Evolutionary conservation across 2,113 vertebrate genomes (phyloP).

Genomic region (Erpornis zantholeuca): DNA sequence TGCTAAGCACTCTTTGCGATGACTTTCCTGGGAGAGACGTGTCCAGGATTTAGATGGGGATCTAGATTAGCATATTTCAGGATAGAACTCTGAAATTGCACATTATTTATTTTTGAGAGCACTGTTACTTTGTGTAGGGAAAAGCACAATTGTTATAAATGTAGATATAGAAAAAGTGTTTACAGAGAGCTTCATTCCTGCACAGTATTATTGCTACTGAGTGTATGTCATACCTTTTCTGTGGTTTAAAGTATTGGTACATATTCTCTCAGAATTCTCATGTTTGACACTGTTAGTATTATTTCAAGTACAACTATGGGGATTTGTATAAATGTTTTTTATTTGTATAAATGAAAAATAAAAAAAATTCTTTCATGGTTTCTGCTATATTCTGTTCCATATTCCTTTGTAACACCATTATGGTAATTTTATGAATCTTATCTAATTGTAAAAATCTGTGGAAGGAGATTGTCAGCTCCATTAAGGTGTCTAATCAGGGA

Average conservation of each 20-base stretch:
- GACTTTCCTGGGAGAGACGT: not conserved
- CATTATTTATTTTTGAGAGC: conserved; percentile 63
- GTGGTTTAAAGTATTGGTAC: conserved; percentile 45
- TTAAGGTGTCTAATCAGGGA: not conserved
- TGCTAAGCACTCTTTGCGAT: conserved; percentile 7
- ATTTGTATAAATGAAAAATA: conserved; percentile 76
- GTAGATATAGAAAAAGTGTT: conserved; percentile 56
- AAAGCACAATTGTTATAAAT: conserved; percentile 78
- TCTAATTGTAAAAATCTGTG: not conserved
- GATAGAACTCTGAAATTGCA: conserved; percentile 39
- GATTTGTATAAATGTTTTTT: conserved; percentile 71
- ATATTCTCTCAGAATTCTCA: conserved; percentile 56
- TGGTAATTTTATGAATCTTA: not conserved
- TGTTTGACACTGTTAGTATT: conserved; percentile 62
- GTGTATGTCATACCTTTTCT: conserved; percentile 52
- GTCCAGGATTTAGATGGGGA: conserved; percentile 30
- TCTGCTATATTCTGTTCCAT: not conserved
- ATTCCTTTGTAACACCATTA: not conserved
- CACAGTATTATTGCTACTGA: conserved; percentile 67
- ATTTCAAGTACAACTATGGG: conserved; percentile 53
- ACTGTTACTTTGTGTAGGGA: conserved; percentile 62
- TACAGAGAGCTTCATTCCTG: conserved; percentile 58
- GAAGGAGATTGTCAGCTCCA: not conserved
- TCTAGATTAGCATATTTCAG: conserved; percentile 30
- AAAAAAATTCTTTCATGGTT: conserved; percentile 42